These are phyloP conservation scores for Anticlea derivata DNA, from an alignment of 2,888 invertebrate species.

Conservation along the genomic window DNA sequence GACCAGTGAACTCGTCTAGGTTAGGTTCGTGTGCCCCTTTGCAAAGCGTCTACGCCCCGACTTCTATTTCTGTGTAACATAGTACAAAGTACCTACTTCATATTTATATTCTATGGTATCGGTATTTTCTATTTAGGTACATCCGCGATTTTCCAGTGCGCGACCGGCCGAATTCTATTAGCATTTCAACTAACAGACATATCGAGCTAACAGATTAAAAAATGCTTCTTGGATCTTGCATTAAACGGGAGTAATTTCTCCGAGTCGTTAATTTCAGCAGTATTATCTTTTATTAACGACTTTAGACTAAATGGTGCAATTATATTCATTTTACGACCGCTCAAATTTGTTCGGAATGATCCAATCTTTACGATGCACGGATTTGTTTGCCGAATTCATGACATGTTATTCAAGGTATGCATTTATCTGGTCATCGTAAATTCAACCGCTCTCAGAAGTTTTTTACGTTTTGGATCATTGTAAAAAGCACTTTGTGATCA, in stretches of 20 bases:
- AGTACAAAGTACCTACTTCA: too few species aligned
- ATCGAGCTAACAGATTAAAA: constrained; percentile 33
- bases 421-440: too few species aligned
- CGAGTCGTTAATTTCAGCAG: constrained; percentile 38
- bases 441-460: too few species aligned
- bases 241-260: constrained; percentile 37
- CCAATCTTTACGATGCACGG: constrained; percentile 21
- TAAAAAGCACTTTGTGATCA: too few species aligned
- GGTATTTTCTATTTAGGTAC: too few species aligned
- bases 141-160: background rate
- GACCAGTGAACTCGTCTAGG: too few species aligned
- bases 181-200: constrained; percentile 31
- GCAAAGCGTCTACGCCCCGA: too few species aligned
- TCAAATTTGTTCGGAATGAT: constrained; percentile 38
- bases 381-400: constrained; percentile 8
- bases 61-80: too few species aligned
- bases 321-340: constrained; percentile 42
- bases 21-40: too few species aligned
- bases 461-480: too few species aligned
- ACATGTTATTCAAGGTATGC: too few species aligned
- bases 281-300: constrained; percentile 42
- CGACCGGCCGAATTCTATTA: constrained; percentile 23
- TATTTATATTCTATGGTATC: too few species aligned
- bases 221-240: constrained; percentile 26
- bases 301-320: constrained; percentile 44